A percentile compares a stretch with the other conserved stretches of the same genome.
These are phyloP conservation scores for Camptogramma bilineatum DNA, from an alignment of 2,888 invertebrate genomes.

Conservation along the genomic window DNA sequence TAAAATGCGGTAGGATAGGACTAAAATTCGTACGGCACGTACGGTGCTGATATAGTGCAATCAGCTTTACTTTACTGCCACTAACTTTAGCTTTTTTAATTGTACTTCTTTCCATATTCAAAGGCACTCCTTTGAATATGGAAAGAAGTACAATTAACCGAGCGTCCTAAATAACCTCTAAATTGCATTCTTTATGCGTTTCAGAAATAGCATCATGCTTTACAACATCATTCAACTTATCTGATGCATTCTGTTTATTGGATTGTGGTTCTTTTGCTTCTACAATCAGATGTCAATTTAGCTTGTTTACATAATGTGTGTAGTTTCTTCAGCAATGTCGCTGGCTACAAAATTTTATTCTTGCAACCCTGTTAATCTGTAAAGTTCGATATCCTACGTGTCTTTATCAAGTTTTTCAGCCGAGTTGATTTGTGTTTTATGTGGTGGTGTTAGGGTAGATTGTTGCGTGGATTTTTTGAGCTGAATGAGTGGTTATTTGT, in stretches of 20 bases:
- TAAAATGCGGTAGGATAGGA: too few species aligned
- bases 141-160: constrained; percentile 69
- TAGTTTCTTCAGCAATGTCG: constrained; percentile 57
- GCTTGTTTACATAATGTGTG: constrained; percentile 56
- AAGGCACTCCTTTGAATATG: constrained; percentile 38
- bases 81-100: too few species aligned
- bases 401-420: constrained; percentile 45
- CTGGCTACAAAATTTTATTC: constrained; percentile 58
- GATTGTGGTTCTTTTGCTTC: constrained; percentile 61
- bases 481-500: constrained; percentile 77
- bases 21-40: too few species aligned
- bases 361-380: constrained; percentile 77
- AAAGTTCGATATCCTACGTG: constrained; percentile 69
- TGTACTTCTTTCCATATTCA: too few species aligned
- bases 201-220: constrained; percentile 61
- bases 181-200: constrained; percentile 67
- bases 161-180: constrained; percentile 69
- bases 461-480: constrained; percentile 53
- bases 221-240: constrained; percentile 64
- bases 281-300: constrained; percentile 59
- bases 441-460: constrained; percentile 53
- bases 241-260: constrained; percentile 54
- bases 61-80: neutral
- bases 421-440: constrained; percentile 56
- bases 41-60: too few species aligned